Evolutionary conservation across 1,140 invertebrate genomes (phyloP).

Genomic region (Pteromalus puparum): DNA sequence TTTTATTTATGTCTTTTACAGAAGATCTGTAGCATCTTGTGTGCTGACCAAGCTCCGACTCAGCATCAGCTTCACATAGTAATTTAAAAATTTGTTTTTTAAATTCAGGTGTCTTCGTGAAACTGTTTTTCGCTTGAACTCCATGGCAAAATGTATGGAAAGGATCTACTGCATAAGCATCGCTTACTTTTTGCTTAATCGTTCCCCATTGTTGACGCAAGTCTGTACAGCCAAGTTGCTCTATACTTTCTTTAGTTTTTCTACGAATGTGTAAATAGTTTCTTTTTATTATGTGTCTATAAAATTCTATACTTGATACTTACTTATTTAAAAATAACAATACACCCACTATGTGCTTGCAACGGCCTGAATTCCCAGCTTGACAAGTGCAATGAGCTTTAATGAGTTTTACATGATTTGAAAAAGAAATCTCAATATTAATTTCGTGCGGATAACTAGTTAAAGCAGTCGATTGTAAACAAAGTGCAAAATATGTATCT

Average conservation of each 20-base stretch:
- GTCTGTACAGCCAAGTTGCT: neutral
- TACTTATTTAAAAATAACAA: neutral
- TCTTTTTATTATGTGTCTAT: too few species aligned
- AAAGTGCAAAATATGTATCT: neutral
- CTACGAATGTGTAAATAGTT: neutral
- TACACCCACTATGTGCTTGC: neutral
- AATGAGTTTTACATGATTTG: neutral
- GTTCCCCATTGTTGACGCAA: neutral
- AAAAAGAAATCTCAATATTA: neutral
- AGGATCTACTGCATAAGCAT: neutral
- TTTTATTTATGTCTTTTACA: too few species aligned
- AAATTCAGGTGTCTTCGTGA: too few species aligned
- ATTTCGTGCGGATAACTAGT: neutral
- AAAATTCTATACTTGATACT: neutral
- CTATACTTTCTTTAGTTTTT: neutral
- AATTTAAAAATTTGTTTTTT: too few species aligned
- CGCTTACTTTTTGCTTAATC: conserved; percentile 8
- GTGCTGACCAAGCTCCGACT: too few species aligned
- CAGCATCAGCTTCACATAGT: too few species aligned
- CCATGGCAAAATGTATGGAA: conserved; percentile 2
- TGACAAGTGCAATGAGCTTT: neutral
- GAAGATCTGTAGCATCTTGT: too few species aligned
- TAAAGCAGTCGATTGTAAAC: neutral
- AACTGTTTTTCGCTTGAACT: neutral
- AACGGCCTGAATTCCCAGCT: neutral